These are phyloP conservation scores for Triplophysa tibetana DNA, from an alignment of 2,113 vertebrate species.

Conservation along the genomic window DNA sequence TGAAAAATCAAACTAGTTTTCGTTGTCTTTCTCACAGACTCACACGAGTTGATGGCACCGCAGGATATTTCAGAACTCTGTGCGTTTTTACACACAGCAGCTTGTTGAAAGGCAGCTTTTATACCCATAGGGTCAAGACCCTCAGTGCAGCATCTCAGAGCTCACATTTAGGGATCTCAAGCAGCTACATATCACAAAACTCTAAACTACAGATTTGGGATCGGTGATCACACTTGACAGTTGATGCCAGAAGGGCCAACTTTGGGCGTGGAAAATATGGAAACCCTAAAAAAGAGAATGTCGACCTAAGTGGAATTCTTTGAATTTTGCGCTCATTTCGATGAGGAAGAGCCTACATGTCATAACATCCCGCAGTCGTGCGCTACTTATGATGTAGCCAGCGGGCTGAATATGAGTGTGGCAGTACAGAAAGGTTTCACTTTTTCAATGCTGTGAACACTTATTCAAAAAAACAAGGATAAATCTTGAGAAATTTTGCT, in stretches of 20 bases:
- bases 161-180: slow-evolving; percentile 42
- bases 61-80: slow-evolving; percentile 29
- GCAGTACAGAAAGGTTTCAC: background rate
- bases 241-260: background rate
- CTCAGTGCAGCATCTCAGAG: slow-evolving; percentile 43
- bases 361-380: background rate
- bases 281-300: slow-evolving; percentile 2
- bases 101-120: slow-evolving; percentile 53
- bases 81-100: slow-evolving; percentile 37
- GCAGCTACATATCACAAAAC: slow-evolving; percentile 21
- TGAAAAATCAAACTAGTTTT: slow-evolving; percentile 4
- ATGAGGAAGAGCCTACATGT: slow-evolving; percentile 47
- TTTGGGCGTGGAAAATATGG: slow-evolving; percentile 42
- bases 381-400: slow-evolving; percentile 59
- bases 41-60: slow-evolving; percentile 16
- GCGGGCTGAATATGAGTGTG: slow-evolving; percentile 25
- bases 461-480: slow-evolving; percentile 7
- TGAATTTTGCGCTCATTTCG: slow-evolving; percentile 60
- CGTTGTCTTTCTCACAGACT: slow-evolving; percentile 21
- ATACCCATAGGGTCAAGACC: slow-evolving; percentile 48
- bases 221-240: slow-evolving; percentile 4
- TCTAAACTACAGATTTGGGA: slow-evolving; percentile 24
- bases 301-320: slow-evolving; percentile 42
- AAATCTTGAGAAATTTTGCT: slow-evolving; percentile 61
- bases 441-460: background rate